phyloP scores from a whole-genome alignment of 2,888 invertebrate species.

The Chironomus riparius region DNA sequence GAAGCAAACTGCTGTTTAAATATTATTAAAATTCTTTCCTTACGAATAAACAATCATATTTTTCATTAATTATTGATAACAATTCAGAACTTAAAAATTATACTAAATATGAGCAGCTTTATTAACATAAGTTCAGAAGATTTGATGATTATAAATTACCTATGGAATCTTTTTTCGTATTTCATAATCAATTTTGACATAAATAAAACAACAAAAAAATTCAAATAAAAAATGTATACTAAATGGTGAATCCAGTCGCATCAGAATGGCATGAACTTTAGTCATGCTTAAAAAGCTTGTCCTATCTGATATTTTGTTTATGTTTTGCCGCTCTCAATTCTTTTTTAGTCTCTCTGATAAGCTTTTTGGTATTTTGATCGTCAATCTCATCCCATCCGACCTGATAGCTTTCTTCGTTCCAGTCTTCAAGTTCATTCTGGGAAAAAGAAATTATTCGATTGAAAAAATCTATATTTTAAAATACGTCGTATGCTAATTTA shows the following conservation, averaged over 20 bases:
- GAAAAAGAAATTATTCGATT: slow-evolving; percentile 5
- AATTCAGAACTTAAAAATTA: too few relatives aligned
- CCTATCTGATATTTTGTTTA: slow-evolving; percentile 27
- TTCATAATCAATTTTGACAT: too few relatives aligned
- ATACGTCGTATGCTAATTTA: too few relatives aligned
- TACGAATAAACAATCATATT: too few relatives aligned
- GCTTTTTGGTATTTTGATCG: slow-evolving; percentile 38
- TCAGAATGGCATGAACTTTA: background rate
- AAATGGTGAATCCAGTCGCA: background rate
- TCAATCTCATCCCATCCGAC: slow-evolving; percentile 47
- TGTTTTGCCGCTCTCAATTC: slow-evolving; percentile 39
- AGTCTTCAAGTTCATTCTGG: slow-evolving; percentile 47
- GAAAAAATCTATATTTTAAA: background rate
- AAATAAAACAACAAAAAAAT: background rate
- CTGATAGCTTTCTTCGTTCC: slow-evolving; percentile 43
- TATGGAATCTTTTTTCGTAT: background rate
- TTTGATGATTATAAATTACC: background rate
- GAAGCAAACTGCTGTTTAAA: too few relatives aligned
- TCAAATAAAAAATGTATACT: background rate
- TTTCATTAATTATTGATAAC: too few relatives aligned
- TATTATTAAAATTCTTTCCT: too few relatives aligned
- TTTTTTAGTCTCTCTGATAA: slow-evolving; percentile 40
- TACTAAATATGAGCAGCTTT: too few relatives aligned
- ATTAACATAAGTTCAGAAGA: too few relatives aligned
- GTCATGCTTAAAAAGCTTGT: slow-evolving; percentile 19